These are phyloP conservation scores for Sericinus montela DNA, from an alignment of 2,888 invertebrate species.

Conservation along the genomic window DNA sequence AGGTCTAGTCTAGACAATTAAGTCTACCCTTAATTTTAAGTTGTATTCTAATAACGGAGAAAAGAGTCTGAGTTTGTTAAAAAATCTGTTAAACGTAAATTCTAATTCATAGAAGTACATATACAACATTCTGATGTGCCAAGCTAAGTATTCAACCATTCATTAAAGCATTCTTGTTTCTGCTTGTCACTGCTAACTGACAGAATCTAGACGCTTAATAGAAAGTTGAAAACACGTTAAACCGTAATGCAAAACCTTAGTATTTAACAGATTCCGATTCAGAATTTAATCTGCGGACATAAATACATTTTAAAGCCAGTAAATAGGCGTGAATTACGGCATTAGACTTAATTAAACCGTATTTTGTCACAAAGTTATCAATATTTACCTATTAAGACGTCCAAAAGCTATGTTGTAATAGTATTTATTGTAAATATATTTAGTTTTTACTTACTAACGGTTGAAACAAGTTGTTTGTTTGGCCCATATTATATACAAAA, in stretches of 20 bases:
- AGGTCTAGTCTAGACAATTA: no score
- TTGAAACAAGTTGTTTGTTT: no score
- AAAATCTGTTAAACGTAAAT: no score
- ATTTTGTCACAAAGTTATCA: conserved; percentile 20
- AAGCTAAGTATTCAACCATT: not conserved
- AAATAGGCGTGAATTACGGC: conserved; percentile 15
- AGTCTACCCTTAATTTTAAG: no score
- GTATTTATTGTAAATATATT: conserved; percentile 14
- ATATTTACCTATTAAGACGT: conserved; percentile 14
- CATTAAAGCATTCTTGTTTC: conserved; percentile 15
- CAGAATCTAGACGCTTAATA: conserved; percentile 17
- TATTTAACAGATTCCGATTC: conserved; percentile 19
- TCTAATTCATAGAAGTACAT: no score
- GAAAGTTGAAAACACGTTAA: conserved; percentile 18
- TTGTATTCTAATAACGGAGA: no score
- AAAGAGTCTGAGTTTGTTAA: no score
- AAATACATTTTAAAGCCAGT: conserved; percentile 8
- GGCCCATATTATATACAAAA: no score
- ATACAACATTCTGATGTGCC: not conserved
- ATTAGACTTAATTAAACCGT: conserved; percentile 15
- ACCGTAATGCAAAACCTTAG: conserved; percentile 17
- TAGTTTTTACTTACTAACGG: conserved; percentile 20
- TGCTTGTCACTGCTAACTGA: conserved; percentile 17
- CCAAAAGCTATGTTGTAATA: conserved; percentile 8
- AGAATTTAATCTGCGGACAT: conserved; percentile 13